Conservation (phyloP, 2,113 vertebrate species). For the Paradoxurus hermaphroditus region DNA sequence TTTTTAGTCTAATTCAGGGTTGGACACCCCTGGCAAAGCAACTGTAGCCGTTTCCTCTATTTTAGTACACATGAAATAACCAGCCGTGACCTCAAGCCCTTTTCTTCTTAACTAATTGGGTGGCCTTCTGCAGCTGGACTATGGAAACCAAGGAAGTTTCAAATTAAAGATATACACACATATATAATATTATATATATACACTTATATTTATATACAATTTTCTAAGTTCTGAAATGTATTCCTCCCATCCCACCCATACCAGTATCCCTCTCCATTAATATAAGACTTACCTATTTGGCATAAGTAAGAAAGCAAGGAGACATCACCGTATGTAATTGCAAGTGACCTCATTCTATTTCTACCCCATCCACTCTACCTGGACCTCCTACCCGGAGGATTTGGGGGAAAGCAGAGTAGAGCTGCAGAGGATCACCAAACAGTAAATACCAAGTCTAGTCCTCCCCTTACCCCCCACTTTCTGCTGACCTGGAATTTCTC, state of each 20-base stretch:
- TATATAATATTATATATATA: not conserved
- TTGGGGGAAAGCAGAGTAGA: not conserved
- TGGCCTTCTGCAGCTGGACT: conserved; percentile 65
- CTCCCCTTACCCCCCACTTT: not conserved
- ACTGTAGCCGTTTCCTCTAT: conserved; percentile 58
- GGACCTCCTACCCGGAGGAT: not conserved
- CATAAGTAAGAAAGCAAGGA: not conserved
- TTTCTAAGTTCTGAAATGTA: conserved; percentile 34
- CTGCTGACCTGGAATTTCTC: not conserved
- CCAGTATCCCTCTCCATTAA: not conserved
- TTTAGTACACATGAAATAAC: conserved; percentile 61
- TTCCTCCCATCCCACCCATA: not conserved
- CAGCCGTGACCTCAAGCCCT: conserved; percentile 29
- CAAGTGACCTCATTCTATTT: not conserved
- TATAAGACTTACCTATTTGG: not conserved
- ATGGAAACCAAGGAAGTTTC: conserved; percentile 48
- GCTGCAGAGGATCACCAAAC: not conserved
- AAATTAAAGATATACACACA: conserved; percentile 35
- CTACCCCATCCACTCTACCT: not conserved
- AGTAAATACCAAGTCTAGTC: not conserved
- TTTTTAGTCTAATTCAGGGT: conserved; percentile 34
- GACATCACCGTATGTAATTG: not conserved
- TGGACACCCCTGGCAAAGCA: conserved; percentile 49
- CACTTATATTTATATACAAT: not conserved
- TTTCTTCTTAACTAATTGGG: conserved; percentile 71